These are phyloP conservation scores for Casuarius casuarius DNA, from an alignment of 2,113 vertebrate species.

Conservation along the genomic window DNA sequence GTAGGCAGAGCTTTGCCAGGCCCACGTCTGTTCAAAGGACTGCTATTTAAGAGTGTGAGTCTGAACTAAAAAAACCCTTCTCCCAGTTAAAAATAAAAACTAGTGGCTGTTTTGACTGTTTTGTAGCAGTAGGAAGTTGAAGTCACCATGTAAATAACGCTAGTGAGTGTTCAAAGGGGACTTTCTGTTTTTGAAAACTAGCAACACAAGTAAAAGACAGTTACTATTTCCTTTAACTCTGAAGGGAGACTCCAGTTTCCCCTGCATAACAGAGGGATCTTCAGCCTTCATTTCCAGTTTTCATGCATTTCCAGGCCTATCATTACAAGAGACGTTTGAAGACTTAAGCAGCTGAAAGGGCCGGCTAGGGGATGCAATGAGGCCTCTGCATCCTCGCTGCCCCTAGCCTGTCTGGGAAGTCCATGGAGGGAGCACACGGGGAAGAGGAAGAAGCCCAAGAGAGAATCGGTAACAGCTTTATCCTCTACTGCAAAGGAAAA, in stretches of 20 bases:
- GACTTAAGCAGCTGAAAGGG: not conserved
- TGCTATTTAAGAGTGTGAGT: not conserved
- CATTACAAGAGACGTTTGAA: not conserved
- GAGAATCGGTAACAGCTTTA: not conserved
- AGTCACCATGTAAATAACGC: not conserved
- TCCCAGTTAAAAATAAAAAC: conserved; percentile 32
- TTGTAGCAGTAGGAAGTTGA: conserved; percentile 9
- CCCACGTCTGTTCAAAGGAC: not conserved
- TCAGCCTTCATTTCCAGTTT: not conserved
- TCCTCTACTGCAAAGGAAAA: not conserved
- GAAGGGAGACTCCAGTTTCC: not conserved
- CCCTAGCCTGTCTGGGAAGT: not conserved
- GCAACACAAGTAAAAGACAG: not conserved
- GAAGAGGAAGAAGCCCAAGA: not conserved
- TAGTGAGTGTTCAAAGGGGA: not conserved
- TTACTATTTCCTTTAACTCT: accelerated
- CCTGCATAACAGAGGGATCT: not conserved
- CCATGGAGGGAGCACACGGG: accelerated
- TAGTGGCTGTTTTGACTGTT: conserved; percentile 11
- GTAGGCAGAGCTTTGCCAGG: not conserved
- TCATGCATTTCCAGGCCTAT: not conserved
- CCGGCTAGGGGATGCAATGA: not conserved
- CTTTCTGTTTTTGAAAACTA: not conserved
- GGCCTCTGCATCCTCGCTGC: not conserved
- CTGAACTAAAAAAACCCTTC: not conserved